A percentile compares a stretch with the other conserved stretches of the same genome.
These are phyloP conservation scores for Scaeva pyrastri DNA, from an alignment of 2,888 invertebrate genomes.

Conservation along the genomic window DNA sequence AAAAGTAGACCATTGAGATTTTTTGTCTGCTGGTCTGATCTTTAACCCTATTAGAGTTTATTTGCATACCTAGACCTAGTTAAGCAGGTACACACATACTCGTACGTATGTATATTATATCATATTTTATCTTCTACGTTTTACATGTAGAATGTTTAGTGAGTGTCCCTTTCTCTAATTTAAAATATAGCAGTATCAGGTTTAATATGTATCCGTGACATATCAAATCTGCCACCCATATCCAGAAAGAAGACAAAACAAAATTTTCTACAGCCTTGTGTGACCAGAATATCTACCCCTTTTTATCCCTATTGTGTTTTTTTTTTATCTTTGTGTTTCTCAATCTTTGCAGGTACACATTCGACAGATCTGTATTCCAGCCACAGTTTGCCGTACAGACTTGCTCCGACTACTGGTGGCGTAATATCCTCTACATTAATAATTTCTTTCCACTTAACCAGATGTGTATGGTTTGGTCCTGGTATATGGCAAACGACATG, in stretches of 20 bases:
- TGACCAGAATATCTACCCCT: conserved; percentile 20
- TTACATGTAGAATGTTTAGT: background rate
- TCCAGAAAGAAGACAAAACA: background rate
- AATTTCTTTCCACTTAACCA: conserved; percentile 90
- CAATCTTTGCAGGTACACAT: conserved; percentile 85
- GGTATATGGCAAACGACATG: conserved; percentile 93
- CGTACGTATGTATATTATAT: too few relatives aligned
- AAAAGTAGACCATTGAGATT: too few relatives aligned
- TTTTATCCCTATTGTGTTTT: conserved; percentile 16
- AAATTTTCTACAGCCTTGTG: background rate
- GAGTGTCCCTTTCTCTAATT: background rate
- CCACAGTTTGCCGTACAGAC: conserved; percentile 89
- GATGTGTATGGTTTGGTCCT: conserved; percentile 93
- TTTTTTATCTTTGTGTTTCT: conserved; percentile 3
- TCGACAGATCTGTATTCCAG: conserved; percentile 90
- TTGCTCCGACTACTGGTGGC: conserved; percentile 93
- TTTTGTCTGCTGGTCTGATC: too few relatives aligned
- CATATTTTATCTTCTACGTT: too few relatives aligned
- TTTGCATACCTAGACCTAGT: too few relatives aligned
- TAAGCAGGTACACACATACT: too few relatives aligned
- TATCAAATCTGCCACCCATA: background rate
- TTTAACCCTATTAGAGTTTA: too few relatives aligned
- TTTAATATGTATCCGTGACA: background rate
- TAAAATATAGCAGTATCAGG: conserved; percentile 6
- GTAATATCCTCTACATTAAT: conserved; percentile 92